Conservation (phyloP, 2,888 invertebrate genomes). For the Exocentrus adspersus region DNA sequence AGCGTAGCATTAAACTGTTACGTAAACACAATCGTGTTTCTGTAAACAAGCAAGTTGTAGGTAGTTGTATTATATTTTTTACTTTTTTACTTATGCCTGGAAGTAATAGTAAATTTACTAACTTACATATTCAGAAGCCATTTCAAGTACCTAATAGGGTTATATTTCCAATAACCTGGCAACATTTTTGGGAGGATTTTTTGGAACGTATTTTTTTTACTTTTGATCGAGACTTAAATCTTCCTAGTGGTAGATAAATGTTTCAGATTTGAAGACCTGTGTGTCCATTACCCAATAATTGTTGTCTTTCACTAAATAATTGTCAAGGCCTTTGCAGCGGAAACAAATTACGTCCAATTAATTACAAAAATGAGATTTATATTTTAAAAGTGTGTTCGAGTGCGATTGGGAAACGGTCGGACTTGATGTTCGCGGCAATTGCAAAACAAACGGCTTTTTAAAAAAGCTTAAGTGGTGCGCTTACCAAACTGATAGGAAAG, state of each 20-base stretch:
- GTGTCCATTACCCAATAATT: not conserved
- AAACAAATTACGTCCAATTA: conserved; percentile 14
- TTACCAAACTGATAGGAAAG: conserved; percentile 42
- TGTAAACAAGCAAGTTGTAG: too few species aligned
- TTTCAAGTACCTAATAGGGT: too few species aligned
- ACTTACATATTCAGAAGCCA: too few species aligned
- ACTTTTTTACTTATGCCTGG: too few species aligned
- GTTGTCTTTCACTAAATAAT: conserved; percentile 7
- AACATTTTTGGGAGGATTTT: too few species aligned
- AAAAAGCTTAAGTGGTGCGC: conserved; percentile 37
- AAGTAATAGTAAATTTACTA: too few species aligned
- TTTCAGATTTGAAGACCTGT: too few species aligned
- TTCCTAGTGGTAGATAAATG: too few species aligned
- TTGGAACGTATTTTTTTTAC: too few species aligned
- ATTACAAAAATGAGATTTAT: conserved; percentile 32
- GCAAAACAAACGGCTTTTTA: conserved; percentile 39
- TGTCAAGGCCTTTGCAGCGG: conserved; percentile 3
- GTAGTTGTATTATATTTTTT: too few species aligned
- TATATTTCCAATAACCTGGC: too few species aligned
- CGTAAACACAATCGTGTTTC: not conserved
- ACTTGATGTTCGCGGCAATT: conserved; percentile 37
- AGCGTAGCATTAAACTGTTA: not conserved
- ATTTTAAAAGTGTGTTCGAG: conserved; percentile 20
- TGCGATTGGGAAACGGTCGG: conserved; percentile 29
- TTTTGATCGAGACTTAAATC: too few species aligned